Evolutionary conservation across 2,888 invertebrate genomes (phyloP), one percentile per base, ranked within the genome.

Genomic region (Biston stratarius): DNA sequence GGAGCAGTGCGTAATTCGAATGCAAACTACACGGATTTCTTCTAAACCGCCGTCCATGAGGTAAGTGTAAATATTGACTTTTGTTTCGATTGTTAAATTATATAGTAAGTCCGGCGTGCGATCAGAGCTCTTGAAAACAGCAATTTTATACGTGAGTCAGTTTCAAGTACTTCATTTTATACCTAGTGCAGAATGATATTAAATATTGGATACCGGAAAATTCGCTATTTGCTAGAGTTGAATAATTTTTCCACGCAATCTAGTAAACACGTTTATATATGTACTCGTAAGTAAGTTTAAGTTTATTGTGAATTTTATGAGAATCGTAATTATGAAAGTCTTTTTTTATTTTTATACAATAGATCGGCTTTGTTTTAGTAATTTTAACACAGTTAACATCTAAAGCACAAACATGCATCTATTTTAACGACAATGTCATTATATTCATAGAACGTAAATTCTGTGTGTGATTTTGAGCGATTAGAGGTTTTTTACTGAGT

Each of bases 1-100:
- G 15, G 15, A 42, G 15, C 47, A 44, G 48, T 58, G 61, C 24
- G 58, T 67, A 53, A 67, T 61, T 42, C 36, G 61, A 58, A 53
- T 55, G 51, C 33, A n/a, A 56, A 45, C 8, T 45, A 33, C 53
- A 49, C 40, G 62, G 67, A 63, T 58, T 58, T 48, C 56, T 52
- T 36, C 45, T 40, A 59, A 65, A 12, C 48, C 52, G 12, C 44
- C 47, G 12, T 55, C 11, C 56, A 67, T 66, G 66, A 74, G 66
- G 74, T 74, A 72, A 72, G 67, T 69, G 69, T 67, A 56, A 72
- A 68, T 66, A 70, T 67, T 68, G 44, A 52, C 64, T 57, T 55
- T 56, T 69, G 62, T 62, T 56, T 60, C 48, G 10, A 61, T 52
- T 66, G 34, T 33, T 55, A 58, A 47, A 58, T 45, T 47, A 15